phyloP scores from a whole-genome alignment of 2,888 invertebrate genomes.

The Furcula furcula region DNA sequence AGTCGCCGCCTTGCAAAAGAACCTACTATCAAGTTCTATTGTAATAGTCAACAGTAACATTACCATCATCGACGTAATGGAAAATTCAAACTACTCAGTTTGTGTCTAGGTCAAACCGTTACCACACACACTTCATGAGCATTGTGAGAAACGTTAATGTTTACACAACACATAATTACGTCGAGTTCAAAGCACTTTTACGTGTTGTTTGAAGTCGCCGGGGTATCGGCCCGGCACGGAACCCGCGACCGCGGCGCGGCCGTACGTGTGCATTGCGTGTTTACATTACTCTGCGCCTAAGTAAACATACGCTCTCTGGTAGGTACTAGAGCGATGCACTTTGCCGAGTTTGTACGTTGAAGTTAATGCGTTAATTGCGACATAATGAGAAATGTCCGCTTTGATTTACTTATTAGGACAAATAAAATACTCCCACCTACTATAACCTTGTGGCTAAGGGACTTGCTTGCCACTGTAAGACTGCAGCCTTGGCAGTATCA shows the following conservation, averaged over 20 bases:
- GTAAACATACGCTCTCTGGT: slow-evolving; percentile 45
- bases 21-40: too few species aligned
- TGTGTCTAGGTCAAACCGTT: slow-evolving; percentile 12
- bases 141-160: slow-evolving; percentile 39
- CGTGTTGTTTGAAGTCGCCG: slow-evolving; percentile 34
- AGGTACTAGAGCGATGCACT: slow-evolving; percentile 31
- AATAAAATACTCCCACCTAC: too few species aligned
- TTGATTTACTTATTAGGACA: too few species aligned
- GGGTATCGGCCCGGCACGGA: slow-evolving; percentile 25
- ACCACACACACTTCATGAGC: slow-evolving; percentile 12
- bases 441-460: too few species aligned
- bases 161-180: slow-evolving; percentile 47
- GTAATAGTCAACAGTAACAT: too few species aligned
- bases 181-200: slow-evolving; percentile 53
- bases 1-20: too few species aligned
- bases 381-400: slow-evolving; percentile 1
- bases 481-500: too few species aligned
- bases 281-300: slow-evolving; percentile 57
- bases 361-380: slow-evolving; percentile 16
- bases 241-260: slow-evolving; percentile 22
- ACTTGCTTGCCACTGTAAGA: too few species aligned
- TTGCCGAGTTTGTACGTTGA: slow-evolving; percentile 16
- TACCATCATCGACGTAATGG: too few species aligned
- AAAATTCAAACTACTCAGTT: too few species aligned
- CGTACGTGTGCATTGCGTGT: slow-evolving; percentile 34